Base-by-base conservation (phyloP, 2,888 invertebrate species). In the Hipparchia semele region DNA sequence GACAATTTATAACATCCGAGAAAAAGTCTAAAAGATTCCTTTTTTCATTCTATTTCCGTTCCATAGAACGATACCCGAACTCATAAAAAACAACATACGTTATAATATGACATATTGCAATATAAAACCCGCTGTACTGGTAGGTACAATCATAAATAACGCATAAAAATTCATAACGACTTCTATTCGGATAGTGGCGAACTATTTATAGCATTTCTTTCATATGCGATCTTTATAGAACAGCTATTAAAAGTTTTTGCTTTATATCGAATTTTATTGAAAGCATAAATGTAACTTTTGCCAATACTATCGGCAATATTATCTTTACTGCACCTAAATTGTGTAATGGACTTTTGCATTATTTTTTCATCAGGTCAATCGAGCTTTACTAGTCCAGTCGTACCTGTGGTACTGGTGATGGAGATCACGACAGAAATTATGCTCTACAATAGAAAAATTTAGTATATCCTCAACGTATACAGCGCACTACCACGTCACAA, bases 101-200 rank as follows among this genome's bases (percentile, higher is more conserved):
- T 75, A 70, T 72, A 75, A 75, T 39, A 39, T 71, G 71, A 73
- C 70, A 71, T 9, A 71, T 62, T 62, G 72, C 67, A 67, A 53
- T 73, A 72, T 73, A 75, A 75, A 75, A 73, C 56, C 67, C 66
- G 66, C 51, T 70, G 67, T 67, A 75, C 67, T 70, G 70, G 73
- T 70, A 71, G 71, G 73, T 70, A 71, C 71, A 75, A 58, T 64
- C 74, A 73, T 75, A 75, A 75, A 77, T 77, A 76, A 71, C 51
- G 60, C 75, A 68, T 76, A 72, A 77, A 76, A 77, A 76, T 60
- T 68, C 64, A 68, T 72, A 78, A 78, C 76, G 76, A 75, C 68
- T 68, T 59, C 33, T 65, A 70, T 64, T 59, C 60, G 39, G 68
- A 70, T 68, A 73, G 69, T 72, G 61, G 58, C 69, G 62, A 70